Evolutionary conservation across 2,888 invertebrate species (phyloP).

Genomic region (Euphydryas editha): DNA sequence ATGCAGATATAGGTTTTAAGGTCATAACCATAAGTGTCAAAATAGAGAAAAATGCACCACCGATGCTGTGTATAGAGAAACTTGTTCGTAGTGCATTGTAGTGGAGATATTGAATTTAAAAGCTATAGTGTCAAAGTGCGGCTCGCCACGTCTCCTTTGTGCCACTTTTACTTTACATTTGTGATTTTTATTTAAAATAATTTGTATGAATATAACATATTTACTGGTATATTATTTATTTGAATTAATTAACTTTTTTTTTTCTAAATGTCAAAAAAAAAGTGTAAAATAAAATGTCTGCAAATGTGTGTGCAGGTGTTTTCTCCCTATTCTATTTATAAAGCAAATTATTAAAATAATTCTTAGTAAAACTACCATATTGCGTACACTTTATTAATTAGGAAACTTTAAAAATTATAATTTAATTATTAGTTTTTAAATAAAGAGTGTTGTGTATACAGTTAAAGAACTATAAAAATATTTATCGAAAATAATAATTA

Average conservation of each 20-base stretch:
- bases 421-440: too few species aligned
- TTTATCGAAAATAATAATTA: neutral
- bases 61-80: constrained; percentile 9
- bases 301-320: too few species aligned
- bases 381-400: too few species aligned
- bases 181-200: neutral
- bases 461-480: neutral
- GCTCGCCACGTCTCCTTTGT: constrained; percentile 1
- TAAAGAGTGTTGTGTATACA: too few species aligned
- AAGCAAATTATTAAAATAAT: too few species aligned
- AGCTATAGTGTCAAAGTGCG: constrained; percentile 20
- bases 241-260: too few species aligned
- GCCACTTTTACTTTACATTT: neutral
- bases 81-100: constrained; percentile 11
- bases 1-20: constrained; percentile 22
- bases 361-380: too few species aligned
- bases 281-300: too few species aligned
- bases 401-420: too few species aligned
- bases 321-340: too few species aligned
- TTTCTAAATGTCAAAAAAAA: too few species aligned
- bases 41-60: constrained; percentile 15
- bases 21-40: constrained; percentile 22
- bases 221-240: too few species aligned
- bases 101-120: constrained; percentile 19
- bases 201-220: neutral